phyloP scores from a whole-genome alignment of 2,113 vertebrate genomes.

The Azemiops feae region DNA sequence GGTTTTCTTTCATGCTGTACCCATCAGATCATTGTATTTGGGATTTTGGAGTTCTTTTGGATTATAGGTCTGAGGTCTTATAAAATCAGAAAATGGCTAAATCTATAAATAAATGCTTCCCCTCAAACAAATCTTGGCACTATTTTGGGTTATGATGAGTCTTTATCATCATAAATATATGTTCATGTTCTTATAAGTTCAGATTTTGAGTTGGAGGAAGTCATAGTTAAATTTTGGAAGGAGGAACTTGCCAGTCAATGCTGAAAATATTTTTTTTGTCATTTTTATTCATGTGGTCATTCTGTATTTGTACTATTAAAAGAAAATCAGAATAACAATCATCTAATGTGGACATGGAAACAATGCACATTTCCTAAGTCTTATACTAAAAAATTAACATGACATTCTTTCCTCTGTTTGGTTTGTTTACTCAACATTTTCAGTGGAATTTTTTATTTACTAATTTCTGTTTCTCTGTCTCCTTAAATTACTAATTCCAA shows the following conservation, averaged over 20 bases:
- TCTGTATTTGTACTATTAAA: not conserved
- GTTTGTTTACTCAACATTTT: not conserved
- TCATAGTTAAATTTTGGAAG: not conserved
- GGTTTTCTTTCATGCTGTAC: not conserved
- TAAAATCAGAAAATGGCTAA: not conserved
- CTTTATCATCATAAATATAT: not conserved
- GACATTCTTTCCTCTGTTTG: not conserved
- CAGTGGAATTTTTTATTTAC: not conserved
- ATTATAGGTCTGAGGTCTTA: not conserved
- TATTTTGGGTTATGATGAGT: not conserved
- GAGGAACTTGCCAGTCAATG: not conserved
- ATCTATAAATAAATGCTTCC: not conserved
- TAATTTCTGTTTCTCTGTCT: not conserved
- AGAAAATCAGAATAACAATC: not conserved
- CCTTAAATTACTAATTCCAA: not conserved
- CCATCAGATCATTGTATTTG: not conserved
- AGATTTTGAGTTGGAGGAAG: not conserved
- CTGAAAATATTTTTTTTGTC: not conserved
- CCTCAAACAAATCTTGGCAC: not conserved
- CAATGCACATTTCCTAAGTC: not conserved
- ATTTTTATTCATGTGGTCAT: not conserved
- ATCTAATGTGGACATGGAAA: not conserved
- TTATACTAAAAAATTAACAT: not conserved
- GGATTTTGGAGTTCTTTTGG: not conserved
- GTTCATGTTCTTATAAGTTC: not conserved